A percentile compares a stretch with the other conserved stretches of the same genome.
Conservation (phyloP, 1,140 invertebrate genomes). For the Sminthurinus signatus region DNA sequence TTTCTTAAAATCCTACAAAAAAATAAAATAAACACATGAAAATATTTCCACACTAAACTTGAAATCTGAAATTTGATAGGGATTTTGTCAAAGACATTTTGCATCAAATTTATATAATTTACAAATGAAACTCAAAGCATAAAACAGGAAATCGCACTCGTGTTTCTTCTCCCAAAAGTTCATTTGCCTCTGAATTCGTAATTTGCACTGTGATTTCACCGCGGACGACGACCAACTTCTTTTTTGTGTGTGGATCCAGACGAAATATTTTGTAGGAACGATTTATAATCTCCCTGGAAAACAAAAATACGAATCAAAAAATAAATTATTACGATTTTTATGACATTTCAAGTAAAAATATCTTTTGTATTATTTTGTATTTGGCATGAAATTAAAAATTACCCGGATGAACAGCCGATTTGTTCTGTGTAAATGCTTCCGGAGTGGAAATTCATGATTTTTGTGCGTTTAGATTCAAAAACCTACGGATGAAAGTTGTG, state of each 20-base stretch:
- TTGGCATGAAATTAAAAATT: not conserved
- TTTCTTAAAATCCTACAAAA: conserved; percentile 63
- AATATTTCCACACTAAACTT: not conserved
- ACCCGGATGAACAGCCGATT: conserved; percentile 14
- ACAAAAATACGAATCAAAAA: not conserved
- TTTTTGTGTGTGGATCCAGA: conserved; percentile 33
- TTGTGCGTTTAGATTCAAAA: not conserved
- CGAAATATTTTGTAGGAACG: conserved; percentile 34
- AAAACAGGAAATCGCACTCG: conserved; percentile 4
- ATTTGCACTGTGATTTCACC: conserved; percentile 34
- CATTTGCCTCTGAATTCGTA: conserved; percentile 12
- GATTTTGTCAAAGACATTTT: no score
- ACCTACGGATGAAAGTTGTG: not conserved
- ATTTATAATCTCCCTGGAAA: conserved; percentile 28
- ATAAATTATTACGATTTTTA: not conserved
- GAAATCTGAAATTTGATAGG: not conserved
- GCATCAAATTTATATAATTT: no score
- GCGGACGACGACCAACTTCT: conserved; percentile 30
- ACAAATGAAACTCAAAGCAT: no score
- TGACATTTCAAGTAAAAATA: not conserved
- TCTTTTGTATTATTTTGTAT: conserved; percentile 41
- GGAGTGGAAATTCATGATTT: not conserved
- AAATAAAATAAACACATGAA: conserved; percentile 11
- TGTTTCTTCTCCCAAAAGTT: conserved; percentile 44
- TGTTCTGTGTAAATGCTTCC: not conserved